Evolutionary conservation across 2,797 vertebrate species (phyloP), one percentile per base, ranked within the genome.

Genomic region (Etheostoma perlongum): DNA sequence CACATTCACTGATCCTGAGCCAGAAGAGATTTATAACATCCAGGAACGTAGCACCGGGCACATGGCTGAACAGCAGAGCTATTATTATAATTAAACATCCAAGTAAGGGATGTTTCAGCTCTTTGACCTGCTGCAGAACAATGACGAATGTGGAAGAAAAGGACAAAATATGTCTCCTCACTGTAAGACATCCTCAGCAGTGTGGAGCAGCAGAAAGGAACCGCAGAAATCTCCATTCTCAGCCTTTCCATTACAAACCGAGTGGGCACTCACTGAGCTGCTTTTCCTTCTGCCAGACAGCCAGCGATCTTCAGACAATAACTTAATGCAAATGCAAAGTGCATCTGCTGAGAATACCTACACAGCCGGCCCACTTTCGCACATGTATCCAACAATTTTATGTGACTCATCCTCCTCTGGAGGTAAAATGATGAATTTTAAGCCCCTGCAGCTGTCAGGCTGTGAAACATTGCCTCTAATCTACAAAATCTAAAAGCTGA

Each of bases 1-100:
- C 74, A 67, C 36, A 13, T 48, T 72, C 19, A 2, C 52, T 33
- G 59, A 67, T 79, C 40, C 42, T 0, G 21, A 47, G 65, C 70
- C 77, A 54, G 49, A 44, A 18, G 23, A 52, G 27, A 44, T 79
- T 82, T 74, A 87, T 59, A 25, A 65, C 53, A 25, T 25, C 27
- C 42, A 40, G 48, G 61, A 46, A 44, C 8, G 46, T 64, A 52
- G 63, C 52, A 46, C 0, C 1, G 1, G 27, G 30, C 9, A 33
- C 40, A 40, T 40, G 36, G 36, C n/a, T 18, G 42, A 44, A 5
- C 61, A 62, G 76, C 25, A 3, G 0, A 47, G 73, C 73, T 76
- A 53, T 81, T 82, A 78, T 80, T 59, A 72, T 79, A 76, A 83
- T 86, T 80, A 88, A 83, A 82, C 74, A 62, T 61, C 71, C 48